Evolutionary conservation across 2,113 vertebrate genomes (phyloP), one percentile per base, ranked within the genome.

Genomic region (Melanotaenia duboulayi): DNA sequence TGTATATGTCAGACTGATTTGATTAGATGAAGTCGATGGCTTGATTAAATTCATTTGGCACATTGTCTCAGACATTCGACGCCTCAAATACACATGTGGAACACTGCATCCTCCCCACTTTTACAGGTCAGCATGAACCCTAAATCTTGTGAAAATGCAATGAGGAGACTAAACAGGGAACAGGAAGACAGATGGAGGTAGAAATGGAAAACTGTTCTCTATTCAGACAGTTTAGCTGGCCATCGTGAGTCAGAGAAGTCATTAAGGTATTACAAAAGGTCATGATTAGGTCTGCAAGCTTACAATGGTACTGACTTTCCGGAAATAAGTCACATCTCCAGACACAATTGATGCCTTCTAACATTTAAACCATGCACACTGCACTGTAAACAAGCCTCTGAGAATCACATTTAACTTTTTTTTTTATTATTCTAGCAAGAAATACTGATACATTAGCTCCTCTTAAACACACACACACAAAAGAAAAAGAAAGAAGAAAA

Each of bases 11-110:
- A 55, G 13, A 50, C 56, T 64, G 84, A 78, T 87, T 72, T 65
- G 72, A 76, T 62, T 74, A 71, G 69, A 75, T 72, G 68, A 76
- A 77, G 32, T 35, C 8, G 32, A 35, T 35, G 32, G 67, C 71
- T 70, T 83, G 75, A 64, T 87, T 84, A 78, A 80, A 85, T 73
- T 75, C 67, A 87, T 87, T 76, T 84, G 60, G 63, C 7, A 2
- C 67, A 35, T 35, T 3, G 61, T 60, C 54, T 65, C 73, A 46
- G 63, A n/a, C 76, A 25, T 48, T 11, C n/a, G 35, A 22, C 50
- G 14, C 39, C 23, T 65, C 65, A 51, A 11, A 48, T 6, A 23
- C 35, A n/a, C 11, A 37, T 6, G 62, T 44, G 9, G 46, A 60
- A 51, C 62, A 42, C 11, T 48, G 70, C 67, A 42, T 70, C 57